Evolutionary conservation across 2,888 invertebrate genomes (phyloP).

Genomic region (Protodeltote pygarga): DNA sequence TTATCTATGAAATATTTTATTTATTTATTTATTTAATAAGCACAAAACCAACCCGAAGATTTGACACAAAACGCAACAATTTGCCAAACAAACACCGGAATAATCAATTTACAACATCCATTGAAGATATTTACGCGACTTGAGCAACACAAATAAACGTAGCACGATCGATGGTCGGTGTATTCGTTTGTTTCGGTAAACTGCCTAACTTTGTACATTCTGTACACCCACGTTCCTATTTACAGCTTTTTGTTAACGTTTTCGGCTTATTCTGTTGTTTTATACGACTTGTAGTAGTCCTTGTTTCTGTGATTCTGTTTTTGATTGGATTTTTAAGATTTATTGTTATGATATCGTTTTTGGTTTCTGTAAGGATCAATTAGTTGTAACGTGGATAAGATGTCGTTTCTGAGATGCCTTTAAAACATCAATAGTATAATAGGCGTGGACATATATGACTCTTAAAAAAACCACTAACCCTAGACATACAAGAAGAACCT

Average conservation of each 20-base stretch:
- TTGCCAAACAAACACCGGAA: conserved; percentile 25
- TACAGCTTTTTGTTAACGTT: conserved; percentile 47
- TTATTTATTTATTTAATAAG: too few species aligned
- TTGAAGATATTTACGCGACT: conserved; percentile 49
- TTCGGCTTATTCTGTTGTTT: conserved; percentile 34
- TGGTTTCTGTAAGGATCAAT: not conserved
- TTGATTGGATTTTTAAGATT: conserved; percentile 11
- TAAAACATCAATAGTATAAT: too few species aligned
- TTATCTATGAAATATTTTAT: too few species aligned
- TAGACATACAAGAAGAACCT: too few species aligned
- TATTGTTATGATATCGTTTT: not conserved
- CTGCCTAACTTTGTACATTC: conserved; percentile 46
- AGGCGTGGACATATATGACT: too few species aligned
- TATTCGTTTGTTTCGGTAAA: conserved; percentile 42
- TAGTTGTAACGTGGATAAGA: not conserved
- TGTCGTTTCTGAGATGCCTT: not conserved
- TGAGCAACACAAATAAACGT: conserved; percentile 42
- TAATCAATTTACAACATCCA: conserved; percentile 45
- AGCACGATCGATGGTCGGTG: conserved; percentile 39
- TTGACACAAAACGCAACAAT: too few species aligned
- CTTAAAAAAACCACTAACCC: too few species aligned
- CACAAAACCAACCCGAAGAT: conserved; percentile 1
- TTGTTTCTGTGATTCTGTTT: conserved; percentile 8
- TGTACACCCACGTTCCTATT: conserved; percentile 44
- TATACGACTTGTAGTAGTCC: conserved; percentile 24